Evolutionary conservation across 2,113 vertebrate species (phyloP).

Genomic region (Anguilla rostrata): DNA sequence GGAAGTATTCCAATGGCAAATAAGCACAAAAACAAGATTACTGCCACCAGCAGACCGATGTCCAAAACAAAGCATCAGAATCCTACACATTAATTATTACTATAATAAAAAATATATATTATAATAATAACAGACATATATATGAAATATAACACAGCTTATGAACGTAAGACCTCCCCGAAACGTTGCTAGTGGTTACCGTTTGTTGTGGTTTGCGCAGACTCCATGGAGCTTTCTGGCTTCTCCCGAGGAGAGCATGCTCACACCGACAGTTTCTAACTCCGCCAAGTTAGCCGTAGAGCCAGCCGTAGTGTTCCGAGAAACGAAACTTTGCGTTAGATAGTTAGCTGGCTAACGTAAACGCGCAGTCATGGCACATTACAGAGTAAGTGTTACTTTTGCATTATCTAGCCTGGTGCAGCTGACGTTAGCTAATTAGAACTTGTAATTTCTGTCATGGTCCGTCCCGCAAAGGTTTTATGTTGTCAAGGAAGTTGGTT

Average conservation of each 20-base stretch:
- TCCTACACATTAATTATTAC: background rate
- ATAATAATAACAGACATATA: background rate
- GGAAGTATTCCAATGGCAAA: too few relatives aligned
- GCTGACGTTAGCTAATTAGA: background rate
- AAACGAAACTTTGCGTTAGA: constrained; percentile 3
- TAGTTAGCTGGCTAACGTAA: background rate
- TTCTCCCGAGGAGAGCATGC: background rate
- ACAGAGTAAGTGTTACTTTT: constrained; percentile 53
- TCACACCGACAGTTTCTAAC: background rate
- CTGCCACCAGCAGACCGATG: too few relatives aligned
- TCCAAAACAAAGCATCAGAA: background rate
- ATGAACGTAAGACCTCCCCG: background rate
- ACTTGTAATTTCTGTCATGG: background rate
- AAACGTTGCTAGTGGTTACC: constrained; percentile 15
- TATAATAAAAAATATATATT: too few relatives aligned
- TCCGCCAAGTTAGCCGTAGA: background rate
- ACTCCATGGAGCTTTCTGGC: background rate
- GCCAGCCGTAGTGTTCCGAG: background rate
- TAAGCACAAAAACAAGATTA: too few relatives aligned
- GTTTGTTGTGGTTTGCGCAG: background rate
- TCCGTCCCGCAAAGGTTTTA: background rate
- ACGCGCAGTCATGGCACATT: constrained; percentile 55
- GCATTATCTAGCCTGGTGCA: background rate
- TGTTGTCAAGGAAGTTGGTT: background rate
- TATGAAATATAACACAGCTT: background rate